Evolutionary conservation across 1,140 invertebrate species (phyloP), one percentile per base, ranked within the genome.

Genomic region (Mamestra configurata): DNA sequence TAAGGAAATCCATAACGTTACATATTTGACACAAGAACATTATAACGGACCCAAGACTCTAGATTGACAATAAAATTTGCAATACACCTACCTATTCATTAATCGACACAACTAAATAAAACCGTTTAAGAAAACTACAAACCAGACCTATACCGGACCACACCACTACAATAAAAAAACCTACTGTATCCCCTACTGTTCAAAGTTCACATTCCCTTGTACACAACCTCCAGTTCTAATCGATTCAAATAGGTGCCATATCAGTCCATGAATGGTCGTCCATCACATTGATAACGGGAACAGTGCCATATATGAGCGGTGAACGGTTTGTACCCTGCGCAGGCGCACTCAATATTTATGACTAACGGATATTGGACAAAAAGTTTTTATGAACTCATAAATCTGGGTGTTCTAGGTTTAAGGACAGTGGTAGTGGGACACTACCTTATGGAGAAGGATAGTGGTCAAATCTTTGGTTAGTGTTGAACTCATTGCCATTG

Each of bases 231-330:
- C 40, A 59, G 37, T 24, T 8, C 6, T 75, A 75, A 75, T 75
- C 31, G 53, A 75, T 75, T 75, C 53, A 59, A 43, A 40, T 46
- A 20, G 3, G 55, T 59, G 43, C 55, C 35, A 75, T 37, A 61
- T 61, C 15, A 27, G 40, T 27, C 35, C 11, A 43, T 75, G 72
- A 75, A 75, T 75, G 53, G 55, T 7, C 24, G 53, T 43, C 18
- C 49, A 51, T 75, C 72, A 57, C 51, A 53, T 53, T 43, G 20
- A 53, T 75, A 75, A 75, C 72, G 72, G 72, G 72, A 43, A 59
- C 72, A 40, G 24, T 2, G 11, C 55, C 72, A 40, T 75, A 75
- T 75, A 22, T 7, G 72, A 53, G 0, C 0, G 20, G 72, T 53
- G 31, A 59, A 55, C 72, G 55, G 35, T 75, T 40, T 53, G 35